Evolutionary conservation across 2,797 vertebrate genomes (phyloP).

Genomic region (Sciurus vulgaris): DNA sequence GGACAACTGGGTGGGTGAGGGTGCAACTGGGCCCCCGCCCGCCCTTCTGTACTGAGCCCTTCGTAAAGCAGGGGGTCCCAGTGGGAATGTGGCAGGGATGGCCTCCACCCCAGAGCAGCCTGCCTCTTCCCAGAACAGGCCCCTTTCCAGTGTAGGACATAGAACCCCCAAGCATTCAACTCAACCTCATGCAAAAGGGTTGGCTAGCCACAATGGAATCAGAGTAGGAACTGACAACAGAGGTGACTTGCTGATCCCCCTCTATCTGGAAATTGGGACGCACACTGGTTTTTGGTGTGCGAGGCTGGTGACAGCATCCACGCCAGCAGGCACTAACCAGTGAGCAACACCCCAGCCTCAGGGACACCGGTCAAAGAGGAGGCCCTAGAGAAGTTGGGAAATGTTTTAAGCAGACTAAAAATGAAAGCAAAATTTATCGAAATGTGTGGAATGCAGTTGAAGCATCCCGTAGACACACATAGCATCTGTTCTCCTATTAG

Average conservation of each 20-base stretch:
- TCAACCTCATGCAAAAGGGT: neutral
- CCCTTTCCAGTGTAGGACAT: neutral
- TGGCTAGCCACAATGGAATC: neutral
- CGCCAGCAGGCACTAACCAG: neutral
- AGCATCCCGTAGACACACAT: neutral
- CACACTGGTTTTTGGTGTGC: neutral
- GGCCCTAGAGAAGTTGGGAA: neutral
- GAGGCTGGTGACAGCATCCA: neutral
- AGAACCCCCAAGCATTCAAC: neutral
- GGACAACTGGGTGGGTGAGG: accelerated
- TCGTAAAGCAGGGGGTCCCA: neutral
- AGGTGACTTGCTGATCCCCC: neutral
- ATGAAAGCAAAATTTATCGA: neutral
- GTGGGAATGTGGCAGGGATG: too few relatives aligned
- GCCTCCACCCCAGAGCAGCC: neutral
- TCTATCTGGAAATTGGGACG: neutral
- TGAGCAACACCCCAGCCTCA: too few relatives aligned
- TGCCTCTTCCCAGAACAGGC: neutral
- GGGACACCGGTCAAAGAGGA: neutral
- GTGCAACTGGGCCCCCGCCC: too few relatives aligned
- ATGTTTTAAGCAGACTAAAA: neutral
- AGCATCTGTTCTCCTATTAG: neutral
- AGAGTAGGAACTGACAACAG: neutral
- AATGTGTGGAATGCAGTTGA: neutral
- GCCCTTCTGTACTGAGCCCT: neutral